Evolutionary conservation across 1,140 invertebrate genomes (phyloP).

Genomic region (Drosophila malerkotliana): DNA sequence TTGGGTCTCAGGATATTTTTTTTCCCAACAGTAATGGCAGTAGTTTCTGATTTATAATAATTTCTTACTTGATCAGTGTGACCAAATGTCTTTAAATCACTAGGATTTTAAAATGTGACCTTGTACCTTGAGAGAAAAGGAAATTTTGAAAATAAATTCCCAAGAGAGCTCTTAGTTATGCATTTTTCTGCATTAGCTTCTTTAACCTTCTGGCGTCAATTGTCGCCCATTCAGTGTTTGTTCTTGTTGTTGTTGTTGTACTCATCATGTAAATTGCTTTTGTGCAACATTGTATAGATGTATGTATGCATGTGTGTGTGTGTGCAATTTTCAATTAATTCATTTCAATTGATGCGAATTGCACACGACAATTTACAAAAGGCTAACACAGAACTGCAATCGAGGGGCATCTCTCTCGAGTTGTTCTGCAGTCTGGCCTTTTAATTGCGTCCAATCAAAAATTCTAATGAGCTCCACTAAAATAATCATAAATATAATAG

Average conservation of each 20-base stretch:
- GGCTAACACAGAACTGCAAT: slow-evolving; percentile 23
- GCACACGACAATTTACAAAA: slow-evolving; percentile 53
- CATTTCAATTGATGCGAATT: slow-evolving; percentile 74
- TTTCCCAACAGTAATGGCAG: background rate
- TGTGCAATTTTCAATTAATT: slow-evolving; percentile 74
- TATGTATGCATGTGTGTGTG: slow-evolving; percentile 6
- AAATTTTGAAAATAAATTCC: background rate
- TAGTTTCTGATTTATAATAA: no score
- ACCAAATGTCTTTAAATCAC: background rate
- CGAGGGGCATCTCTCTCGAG: slow-evolving; percentile 16
- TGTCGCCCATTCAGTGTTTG: slow-evolving; percentile 63
- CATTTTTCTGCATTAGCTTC: slow-evolving; percentile 4
- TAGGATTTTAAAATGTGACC: background rate
- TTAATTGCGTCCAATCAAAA: slow-evolving; percentile 76
- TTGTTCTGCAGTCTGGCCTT: slow-evolving; percentile 42
- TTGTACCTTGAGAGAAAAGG: background rate
- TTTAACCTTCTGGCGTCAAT: slow-evolving; percentile 52
- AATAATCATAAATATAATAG: background rate
- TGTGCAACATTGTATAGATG: slow-evolving; percentile 9
- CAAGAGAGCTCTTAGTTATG: background rate
- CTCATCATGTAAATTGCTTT: slow-evolving; percentile 67
- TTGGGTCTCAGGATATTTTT: background rate
- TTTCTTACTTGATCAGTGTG: background rate
- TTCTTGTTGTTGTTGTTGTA: slow-evolving; percentile 33
- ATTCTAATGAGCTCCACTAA: slow-evolving; percentile 57